phyloP scores from a whole-genome alignment of 2,113 vertebrate species.

The Neomonachus schauinslandi region DNA sequence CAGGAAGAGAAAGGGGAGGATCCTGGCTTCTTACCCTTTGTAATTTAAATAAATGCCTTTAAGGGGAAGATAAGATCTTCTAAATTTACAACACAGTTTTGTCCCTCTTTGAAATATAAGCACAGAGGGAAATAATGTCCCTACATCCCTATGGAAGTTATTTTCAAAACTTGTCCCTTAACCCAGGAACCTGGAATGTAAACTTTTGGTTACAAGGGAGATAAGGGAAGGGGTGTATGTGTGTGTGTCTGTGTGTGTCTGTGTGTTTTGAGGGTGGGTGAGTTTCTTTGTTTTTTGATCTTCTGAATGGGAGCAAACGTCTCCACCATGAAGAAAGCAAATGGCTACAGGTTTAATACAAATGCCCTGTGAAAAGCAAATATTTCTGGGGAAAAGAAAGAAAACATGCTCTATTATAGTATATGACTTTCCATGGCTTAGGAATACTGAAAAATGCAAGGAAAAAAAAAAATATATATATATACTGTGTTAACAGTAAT shows the following conservation, averaged over 20 bases:
- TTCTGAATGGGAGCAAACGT: not conserved
- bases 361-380: not conserved
- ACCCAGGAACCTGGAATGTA: not conserved
- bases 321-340: not conserved
- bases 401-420: not conserved
- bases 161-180: not conserved
- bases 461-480: not conserved
- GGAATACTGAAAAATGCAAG: not conserved
- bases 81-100: not conserved
- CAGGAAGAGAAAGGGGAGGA: not conserved
- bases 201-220: not conserved
- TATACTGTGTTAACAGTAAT: not conserved
- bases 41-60: not conserved
- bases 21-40: not conserved
- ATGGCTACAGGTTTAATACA: not conserved
- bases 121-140: not conserved
- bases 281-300: not conserved
- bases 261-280: not conserved
- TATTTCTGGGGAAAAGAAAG: not conserved
- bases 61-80: not conserved
- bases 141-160: not conserved
- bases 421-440: not conserved
- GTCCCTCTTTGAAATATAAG: not conserved
- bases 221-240: not conserved
- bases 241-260: not conserved